Evolutionary conservation across 2,797 vertebrate species (phyloP).

Genomic region (Acropternis orthonyx): DNA sequence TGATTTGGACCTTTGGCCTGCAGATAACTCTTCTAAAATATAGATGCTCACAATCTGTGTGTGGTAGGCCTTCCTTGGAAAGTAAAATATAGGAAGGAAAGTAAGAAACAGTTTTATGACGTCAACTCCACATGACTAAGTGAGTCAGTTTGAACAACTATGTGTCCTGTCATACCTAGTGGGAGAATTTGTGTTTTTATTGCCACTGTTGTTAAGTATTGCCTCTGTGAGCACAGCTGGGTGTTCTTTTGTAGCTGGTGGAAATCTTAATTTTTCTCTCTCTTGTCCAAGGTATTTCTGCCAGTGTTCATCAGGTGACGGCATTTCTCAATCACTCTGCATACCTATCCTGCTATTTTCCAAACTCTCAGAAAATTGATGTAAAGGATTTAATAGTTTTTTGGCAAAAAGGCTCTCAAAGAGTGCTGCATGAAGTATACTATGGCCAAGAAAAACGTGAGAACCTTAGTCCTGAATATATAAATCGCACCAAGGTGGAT

Average conservation of each 20-base stretch:
- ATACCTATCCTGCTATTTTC: constrained; percentile 39
- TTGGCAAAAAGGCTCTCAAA: constrained; percentile 24
- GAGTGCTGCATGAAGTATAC: constrained; percentile 34
- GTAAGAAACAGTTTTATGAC: neutral
- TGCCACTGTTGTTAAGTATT: neutral
- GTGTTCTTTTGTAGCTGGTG: neutral
- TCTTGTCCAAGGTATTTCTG: constrained; percentile 31
- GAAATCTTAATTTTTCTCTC: constrained; percentile 8
- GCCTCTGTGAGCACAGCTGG: neutral
- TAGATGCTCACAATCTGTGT: neutral
- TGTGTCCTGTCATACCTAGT: neutral
- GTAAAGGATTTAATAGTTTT: neutral
- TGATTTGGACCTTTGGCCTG: neutral
- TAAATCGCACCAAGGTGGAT: constrained; percentile 58
- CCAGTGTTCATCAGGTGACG: neutral
- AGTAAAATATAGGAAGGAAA: constrained; percentile 5
- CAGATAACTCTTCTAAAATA: neutral
- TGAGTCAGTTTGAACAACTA: neutral
- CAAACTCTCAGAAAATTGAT: constrained; percentile 30
- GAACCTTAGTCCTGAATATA: constrained; percentile 36
- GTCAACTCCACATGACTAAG: neutral
- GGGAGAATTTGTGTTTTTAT: neutral
- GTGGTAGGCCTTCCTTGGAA: neutral
- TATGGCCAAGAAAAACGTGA: neutral
- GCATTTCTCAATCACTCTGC: constrained; percentile 54